Evolutionary conservation across 2,888 invertebrate genomes (phyloP), one percentile per base, ranked within the genome.

Genomic region (Mantis religiosa): DNA sequence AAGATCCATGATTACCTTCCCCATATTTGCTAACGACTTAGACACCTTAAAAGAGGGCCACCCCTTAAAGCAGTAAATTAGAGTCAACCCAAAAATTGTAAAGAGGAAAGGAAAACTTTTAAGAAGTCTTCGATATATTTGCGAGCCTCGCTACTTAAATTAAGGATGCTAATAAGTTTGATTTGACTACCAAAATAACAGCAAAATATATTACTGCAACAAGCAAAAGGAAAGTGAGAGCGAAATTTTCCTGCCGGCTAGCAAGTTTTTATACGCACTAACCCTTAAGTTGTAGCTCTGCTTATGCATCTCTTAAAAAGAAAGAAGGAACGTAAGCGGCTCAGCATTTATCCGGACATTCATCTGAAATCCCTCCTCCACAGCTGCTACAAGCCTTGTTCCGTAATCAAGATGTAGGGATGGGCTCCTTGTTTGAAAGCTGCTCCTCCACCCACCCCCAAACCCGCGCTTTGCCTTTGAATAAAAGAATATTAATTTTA

Each of bases 171-270:
- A 87, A 87, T 87, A 82, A 30, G 34, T 82, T 87, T 28, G 47
- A 87, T 87, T 87, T 87, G 87, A 82, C 87, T 87, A 82, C 87
- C 87, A 87, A 87, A 87, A 87, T 87, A 87, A 87, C 87, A 82
- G 87, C 87, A 87, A 87, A 82, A 87, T 82, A 87, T 87, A 87
- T 87, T 87, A 87, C 82, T 82, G 41, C 47, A 85, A 85, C 41
- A 41, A 87, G 41, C 47, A 85, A 85, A 85, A 41, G 85, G 34
- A 54, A 85, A 54, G 85, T 41, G 87, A 82, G 82, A 87, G 82
- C 27, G 34, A 54, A 28, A 71, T 28, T 15, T n/a, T 47, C 86
- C 86, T 27, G 82, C 86, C 25, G 20, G 20, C 54, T 41, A 71
- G 30, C 41, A 87, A 87, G 87, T 82, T 87, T 87, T 82, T 82